A percentile compares a stretch with the other conserved stretches of the same genome.
Evolutionary conservation across 2,888 invertebrate species (phyloP).

Genomic region (Spilosoma lubricipeda): DNA sequence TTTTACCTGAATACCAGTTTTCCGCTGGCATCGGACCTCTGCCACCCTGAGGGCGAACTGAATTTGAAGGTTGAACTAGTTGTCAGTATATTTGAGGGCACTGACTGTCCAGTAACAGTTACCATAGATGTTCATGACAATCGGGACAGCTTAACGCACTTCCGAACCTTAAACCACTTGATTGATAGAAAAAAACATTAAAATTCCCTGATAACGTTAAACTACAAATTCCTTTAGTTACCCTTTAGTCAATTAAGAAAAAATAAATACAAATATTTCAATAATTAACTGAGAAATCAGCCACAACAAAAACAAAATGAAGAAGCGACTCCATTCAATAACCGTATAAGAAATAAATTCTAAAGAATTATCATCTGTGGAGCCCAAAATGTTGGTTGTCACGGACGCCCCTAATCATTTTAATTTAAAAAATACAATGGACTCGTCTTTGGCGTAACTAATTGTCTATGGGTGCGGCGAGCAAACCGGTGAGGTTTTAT

Average conservation of each 20-base stretch:
- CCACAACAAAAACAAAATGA: background rate
- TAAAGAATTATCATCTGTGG: slow-evolving; percentile 36
- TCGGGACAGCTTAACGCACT: too few relatives aligned
- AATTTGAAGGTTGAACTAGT: too few relatives aligned
- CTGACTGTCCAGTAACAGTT: too few relatives aligned
- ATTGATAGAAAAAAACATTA: too few relatives aligned
- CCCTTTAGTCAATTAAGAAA: background rate
- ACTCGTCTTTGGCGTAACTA: slow-evolving; percentile 61
- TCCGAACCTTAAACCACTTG: too few relatives aligned
- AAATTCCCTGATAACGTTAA: too few relatives aligned
- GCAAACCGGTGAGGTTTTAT: slow-evolving; percentile 29
- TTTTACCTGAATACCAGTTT: too few relatives aligned
- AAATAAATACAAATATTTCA: background rate
- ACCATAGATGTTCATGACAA: too few relatives aligned
- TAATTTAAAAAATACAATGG: slow-evolving; percentile 63
- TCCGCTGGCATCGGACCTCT: too few relatives aligned
- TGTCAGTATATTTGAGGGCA: too few relatives aligned
- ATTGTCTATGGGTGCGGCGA: slow-evolving; percentile 58
- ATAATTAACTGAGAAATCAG: background rate
- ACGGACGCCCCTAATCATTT: slow-evolving; percentile 61
- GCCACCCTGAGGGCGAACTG: too few relatives aligned
- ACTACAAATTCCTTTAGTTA: background rate
- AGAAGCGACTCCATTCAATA: background rate
- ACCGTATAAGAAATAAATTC: slow-evolving; percentile 14
- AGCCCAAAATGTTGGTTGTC: slow-evolving; percentile 44